These are phyloP conservation scores for Chaetura pelagica DNA, from an alignment of 2,113 vertebrate species.

Conservation along the genomic window DNA sequence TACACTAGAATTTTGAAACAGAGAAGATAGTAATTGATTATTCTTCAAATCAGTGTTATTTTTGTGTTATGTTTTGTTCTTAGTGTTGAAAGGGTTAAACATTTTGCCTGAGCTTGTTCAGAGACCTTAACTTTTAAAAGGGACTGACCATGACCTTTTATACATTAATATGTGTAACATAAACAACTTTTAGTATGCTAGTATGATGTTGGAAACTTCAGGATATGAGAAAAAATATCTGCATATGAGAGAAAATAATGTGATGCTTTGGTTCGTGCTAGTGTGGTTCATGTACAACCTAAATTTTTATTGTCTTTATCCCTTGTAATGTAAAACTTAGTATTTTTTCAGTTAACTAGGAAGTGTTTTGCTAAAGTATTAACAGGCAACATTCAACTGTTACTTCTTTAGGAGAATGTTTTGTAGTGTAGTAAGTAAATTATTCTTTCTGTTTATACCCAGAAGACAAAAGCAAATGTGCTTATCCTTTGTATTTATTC, in stretches of 20 bases:
- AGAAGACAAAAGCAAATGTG: conserved; percentile 48
- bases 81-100: neutral
- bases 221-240: neutral
- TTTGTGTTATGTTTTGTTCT: neutral
- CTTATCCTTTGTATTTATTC: conserved; percentile 24
- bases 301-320: neutral
- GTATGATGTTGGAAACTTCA: neutral
- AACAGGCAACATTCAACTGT: neutral
- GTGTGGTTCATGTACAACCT: neutral
- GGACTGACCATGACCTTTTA: neutral
- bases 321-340: neutral
- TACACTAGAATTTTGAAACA: neutral
- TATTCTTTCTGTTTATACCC: neutral
- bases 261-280: neutral
- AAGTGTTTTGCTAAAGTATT: neutral
- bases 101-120: neutral
- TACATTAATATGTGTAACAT: neutral
- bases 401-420: neutral
- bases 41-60: neutral
- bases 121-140: neutral
- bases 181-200: neutral
- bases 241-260: neutral
- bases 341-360: neutral
- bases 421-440: neutral
- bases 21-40: neutral